A percentile compares a stretch with the other conserved stretches of the same genome.
phyloP scores from a whole-genome alignment of 2,888 invertebrate genomes.

The Cactoblastis cactorum region DNA sequence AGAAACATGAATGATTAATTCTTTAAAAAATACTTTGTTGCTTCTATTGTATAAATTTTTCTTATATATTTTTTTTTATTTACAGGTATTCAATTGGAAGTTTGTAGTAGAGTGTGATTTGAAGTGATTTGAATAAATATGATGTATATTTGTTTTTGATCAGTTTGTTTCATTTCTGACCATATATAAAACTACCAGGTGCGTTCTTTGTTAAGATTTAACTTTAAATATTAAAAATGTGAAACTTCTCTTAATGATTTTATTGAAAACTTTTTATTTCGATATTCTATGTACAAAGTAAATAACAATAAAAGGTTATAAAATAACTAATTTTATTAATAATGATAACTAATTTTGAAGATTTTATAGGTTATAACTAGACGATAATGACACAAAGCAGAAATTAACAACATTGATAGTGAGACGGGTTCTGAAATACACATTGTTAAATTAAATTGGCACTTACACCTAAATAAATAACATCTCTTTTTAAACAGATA shows the following conservation, averaged over 20 bases:
- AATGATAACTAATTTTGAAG: neutral
- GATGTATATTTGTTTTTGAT: too few relatives aligned
- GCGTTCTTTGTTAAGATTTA: too few relatives aligned
- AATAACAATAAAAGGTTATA: conserved; percentile 51
- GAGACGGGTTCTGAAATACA: conserved; percentile 20
- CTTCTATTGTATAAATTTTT: too few relatives aligned
- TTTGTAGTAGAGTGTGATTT: too few relatives aligned
- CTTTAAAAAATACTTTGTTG: too few relatives aligned
- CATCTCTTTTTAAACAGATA: conserved; percentile 27
- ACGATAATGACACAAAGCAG: neutral
- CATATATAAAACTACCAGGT: too few relatives aligned
- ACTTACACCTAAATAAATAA: conserved; percentile 49
- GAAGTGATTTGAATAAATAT: too few relatives aligned
- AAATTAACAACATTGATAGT: neutral
- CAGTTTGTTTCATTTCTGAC: too few relatives aligned
- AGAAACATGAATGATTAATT: conserved; percentile 52
- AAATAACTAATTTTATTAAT: too few relatives aligned
- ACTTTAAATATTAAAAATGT: too few relatives aligned
- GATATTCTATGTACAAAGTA: conserved; percentile 50
- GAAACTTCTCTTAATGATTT: too few relatives aligned
- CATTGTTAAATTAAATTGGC: conserved; percentile 21
- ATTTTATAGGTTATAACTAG: neutral
- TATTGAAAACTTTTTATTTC: conserved; percentile 32
- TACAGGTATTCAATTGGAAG: neutral
- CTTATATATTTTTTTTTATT: neutral